Conservation (phyloP, 2,888 invertebrate genomes). For the Dynastes grantii region DNA sequence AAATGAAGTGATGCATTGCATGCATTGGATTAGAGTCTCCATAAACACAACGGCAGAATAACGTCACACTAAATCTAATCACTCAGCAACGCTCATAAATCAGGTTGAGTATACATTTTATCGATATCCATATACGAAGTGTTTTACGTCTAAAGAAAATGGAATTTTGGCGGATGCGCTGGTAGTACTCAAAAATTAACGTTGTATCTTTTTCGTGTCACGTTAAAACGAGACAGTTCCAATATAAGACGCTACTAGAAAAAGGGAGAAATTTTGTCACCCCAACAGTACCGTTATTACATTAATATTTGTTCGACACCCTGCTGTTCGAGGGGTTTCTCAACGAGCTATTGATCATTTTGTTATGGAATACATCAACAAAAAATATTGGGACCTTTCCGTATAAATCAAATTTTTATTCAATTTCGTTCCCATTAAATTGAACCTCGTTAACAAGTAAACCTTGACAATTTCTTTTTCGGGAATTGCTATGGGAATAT, state of each 20-base stretch:
- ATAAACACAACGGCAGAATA: neutral
- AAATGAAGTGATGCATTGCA: conserved; percentile 10
- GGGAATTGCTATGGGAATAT: no score
- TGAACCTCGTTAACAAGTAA: conserved; percentile 3
- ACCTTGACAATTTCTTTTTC: neutral
- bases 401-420: conserved; percentile 1
- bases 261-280: neutral
- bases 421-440: neutral
- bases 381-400: neutral
- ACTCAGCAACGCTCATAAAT: neutral
- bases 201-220: neutral
- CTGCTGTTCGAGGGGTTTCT: neutral
- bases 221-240: neutral
- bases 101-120: neutral
- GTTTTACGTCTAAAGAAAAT: no score
- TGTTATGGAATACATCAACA: conserved; percentile 21
- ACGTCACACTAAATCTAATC: conserved; percentile 2
- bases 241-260: neutral
- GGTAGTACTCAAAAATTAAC: no score
- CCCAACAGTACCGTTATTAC: conserved; percentile 2
- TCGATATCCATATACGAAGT: neutral
- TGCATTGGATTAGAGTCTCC: neutral
- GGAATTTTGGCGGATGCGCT: neutral
- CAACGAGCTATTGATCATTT: conserved; percentile 10
- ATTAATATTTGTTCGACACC: conserved; percentile 10